Base-by-base conservation (phyloP, 2,113 vertebrate genomes). In the Phalacrocorax brasilianus region DNA sequence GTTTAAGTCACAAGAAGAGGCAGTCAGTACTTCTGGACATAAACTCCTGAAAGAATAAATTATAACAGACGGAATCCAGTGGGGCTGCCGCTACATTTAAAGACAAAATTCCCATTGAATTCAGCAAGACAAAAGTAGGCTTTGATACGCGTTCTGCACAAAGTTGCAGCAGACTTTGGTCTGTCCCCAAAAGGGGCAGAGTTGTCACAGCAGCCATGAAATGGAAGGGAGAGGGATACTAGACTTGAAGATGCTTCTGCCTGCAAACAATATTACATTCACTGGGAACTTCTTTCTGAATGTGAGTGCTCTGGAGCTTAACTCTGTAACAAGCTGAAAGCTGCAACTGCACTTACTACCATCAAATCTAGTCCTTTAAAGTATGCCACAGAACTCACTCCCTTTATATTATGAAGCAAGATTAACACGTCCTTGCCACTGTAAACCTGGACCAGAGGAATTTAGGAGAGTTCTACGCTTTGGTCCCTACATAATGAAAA, bases 101-200 rank as follows among this genome's bases (percentile, higher is more conserved):
- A 87, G 94, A 96, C 92, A 92, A 87, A 97, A 97, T 93, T 95
- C 87, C 87, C 92, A 95, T 96, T 97, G 93, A 95, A 91, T 88
- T 85, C 84, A 88, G 63, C 50, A 73, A 82, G 89, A 96, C 94
- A 95, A 91, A 95, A 95, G 89, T 82, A 71, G 84, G 91, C 96
- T 96, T 92, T 94, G 93, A 93, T 87, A 87, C 73, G 92, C 0
- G 3, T 63, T 88, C 63, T 56, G 77, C 87, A 91, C 33, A 75
- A 82, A 95, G 87, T 65, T 86, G 70, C 89, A 95, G 76, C 78
- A 95, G 86, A 83, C 53, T 95, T 75, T 79, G 66, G 78, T 87
- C 86, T 79, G 84, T 79, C 74, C 94, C 91, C 85, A 92, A 80
- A 79, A 87, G 74, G 32, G 91, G n/a, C 89, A 92, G 88, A 86